Base-by-base conservation (phyloP, 2,797 vertebrate genomes). In the Manis pentadactyla region DNA sequence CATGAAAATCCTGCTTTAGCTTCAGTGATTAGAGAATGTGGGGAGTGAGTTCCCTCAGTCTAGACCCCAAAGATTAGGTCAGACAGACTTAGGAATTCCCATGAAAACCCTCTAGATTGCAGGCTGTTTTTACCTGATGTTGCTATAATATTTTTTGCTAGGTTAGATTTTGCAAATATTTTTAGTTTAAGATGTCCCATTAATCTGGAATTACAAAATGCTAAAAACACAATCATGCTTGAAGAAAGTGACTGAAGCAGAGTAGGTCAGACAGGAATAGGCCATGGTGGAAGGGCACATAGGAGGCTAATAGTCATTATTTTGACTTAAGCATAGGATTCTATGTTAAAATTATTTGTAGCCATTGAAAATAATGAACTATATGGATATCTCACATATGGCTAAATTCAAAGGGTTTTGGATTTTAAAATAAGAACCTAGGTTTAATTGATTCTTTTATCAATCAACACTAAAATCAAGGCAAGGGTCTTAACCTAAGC, bases 21-120 rank as follows among this genome's bases (percentile, higher is more conserved):
- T 97, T 97, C 97, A 97, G 87, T 96, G 93, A 97, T 97, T 97
- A 97, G 95, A 66, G 79, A 66, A 96, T 42, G 18, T 31, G 96
- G 89, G 75, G 95, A 97, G 46, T 97, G 0, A 46, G 96, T 97
- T 97, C 87, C 96, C 59, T 77, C 85, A 31, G 53, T 75, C 59
- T 94, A 46, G 0, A 2, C 42, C 93, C 55, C 68, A 49, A 86
- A 97, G 79, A 53, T 4, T 3, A 96, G 53, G 25, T 77, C 82
- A 94, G 64, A 95, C 6, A 92, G 57, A 39, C 53, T 8, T 14
- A 92, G 77, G 1, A 89, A 96, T 82, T 77, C 46, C 64, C n/a
- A 73, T 13, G 2, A 84, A 90, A 68, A 95, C 31, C 51, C 27
- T 81, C 0, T 2, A 7, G 95, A 79, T 92, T 42, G 12, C 78